phyloP scores from a whole-genome alignment of 2,888 invertebrate genomes.

The Tricholauxania praeusta region DNA sequence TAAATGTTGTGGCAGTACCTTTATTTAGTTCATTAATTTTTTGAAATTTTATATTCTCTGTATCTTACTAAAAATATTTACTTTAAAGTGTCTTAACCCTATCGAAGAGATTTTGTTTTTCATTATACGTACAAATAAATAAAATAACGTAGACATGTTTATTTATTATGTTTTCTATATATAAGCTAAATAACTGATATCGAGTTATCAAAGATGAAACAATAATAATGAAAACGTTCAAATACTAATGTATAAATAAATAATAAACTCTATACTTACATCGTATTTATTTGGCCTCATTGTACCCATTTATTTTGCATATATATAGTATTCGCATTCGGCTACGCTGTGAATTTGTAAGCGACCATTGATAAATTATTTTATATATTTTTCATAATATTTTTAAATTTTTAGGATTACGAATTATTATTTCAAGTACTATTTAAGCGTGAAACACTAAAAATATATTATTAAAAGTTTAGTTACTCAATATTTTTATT shows the following conservation, averaged over 20 bases:
- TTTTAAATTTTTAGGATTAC: conserved; percentile 7
- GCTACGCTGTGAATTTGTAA: conserved; percentile 65
- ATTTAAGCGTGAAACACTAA: too few species aligned
- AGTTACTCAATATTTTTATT: too few species aligned
- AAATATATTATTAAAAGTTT: too few species aligned
- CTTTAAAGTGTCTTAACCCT: too few species aligned
- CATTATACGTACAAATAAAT: too few species aligned
- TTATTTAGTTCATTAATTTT: neutral
- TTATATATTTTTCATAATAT: conserved; percentile 18
- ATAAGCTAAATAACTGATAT: conserved; percentile 1
- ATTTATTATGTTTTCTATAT: neutral
- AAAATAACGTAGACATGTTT: neutral
- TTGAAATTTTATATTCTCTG: too few species aligned
- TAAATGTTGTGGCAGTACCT: neutral
- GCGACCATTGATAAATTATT: conserved; percentile 58
- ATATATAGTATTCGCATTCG: conserved; percentile 69
- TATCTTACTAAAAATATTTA: too few species aligned
- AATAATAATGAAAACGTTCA: conserved; percentile 20
- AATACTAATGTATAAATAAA: conserved; percentile 6
- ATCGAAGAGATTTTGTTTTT: too few species aligned
- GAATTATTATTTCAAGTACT: conserved; percentile 1
- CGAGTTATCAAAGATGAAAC: neutral
- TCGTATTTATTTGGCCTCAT: conserved; percentile 71
- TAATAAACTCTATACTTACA: conserved; percentile 62
- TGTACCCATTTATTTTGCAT: conserved; percentile 70